Evolutionary conservation across 2,113 vertebrate species (phyloP), one percentile per base, ranked within the genome.

Genomic region (Hippotragus niger): DNA sequence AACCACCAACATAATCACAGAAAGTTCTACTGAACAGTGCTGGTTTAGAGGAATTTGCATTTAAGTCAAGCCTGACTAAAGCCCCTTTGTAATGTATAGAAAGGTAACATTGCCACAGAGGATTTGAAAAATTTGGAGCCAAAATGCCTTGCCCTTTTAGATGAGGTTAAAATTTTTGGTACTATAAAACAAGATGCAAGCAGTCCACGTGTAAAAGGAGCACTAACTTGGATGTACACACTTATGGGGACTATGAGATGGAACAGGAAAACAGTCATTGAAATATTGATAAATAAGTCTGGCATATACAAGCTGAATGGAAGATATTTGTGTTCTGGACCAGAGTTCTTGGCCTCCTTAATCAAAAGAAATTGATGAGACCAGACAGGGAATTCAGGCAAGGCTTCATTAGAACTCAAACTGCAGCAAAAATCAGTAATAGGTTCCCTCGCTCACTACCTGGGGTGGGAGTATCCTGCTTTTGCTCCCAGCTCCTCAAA

Each of bases 111-210:
- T 52, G 64, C 52, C 88, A 64, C 88, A 25, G 33, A 85, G 83
- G 78, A 95, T 74, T 93, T 95, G 50, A 89, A 95, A 94, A 91
- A 47, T 47, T 83, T 88, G 33, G 58, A 94, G 17, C 9, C 93
- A 97, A 88, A 92, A 90, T 57, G 33, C 9, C 90, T 91, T 82
- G 58, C 93, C 93, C 90, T 94, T 97, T 81, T 31, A 55, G 86
- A 53, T 27, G 29, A 50, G 52, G 29, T 45, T 80, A 74, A 74
- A 84, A 50, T 3, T 33, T n/a, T 43, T 5, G 3, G 29, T 19
- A 17, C 60, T 76, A 5, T 1, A 78, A 86, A 82, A 31, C 17
- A 90, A 76, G 83, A 33, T 45, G 19, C 82, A 47, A 92, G 11
- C 50, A 47, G 62, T 31, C 23, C 81, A 40, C 47, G 31, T 7